phyloP scores from a whole-genome alignment of 2,888 invertebrate species.

The Lacanobia oleracea region DNA sequence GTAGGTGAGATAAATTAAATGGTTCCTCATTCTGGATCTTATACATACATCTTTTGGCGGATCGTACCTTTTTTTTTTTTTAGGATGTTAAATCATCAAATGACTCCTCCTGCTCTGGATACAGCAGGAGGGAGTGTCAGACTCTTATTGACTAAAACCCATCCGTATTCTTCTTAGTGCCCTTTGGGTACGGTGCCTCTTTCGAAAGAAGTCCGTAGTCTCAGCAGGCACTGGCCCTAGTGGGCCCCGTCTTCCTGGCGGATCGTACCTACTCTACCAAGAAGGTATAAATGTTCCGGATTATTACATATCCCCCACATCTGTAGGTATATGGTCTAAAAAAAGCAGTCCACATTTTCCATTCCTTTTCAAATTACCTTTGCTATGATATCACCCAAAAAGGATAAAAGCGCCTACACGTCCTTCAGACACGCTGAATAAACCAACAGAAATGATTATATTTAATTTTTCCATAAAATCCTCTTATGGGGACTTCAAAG shows the following conservation, averaged over 20 bases:
- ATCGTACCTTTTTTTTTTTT: too few species aligned
- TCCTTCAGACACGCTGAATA: conserved; percentile 31
- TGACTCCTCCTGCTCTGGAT: too few species aligned
- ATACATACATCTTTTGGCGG: neutral
- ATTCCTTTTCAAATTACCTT: conserved; percentile 6
- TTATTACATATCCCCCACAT: neutral
- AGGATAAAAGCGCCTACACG: conserved; percentile 20
- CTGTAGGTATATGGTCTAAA: neutral
- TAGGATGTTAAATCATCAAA: too few species aligned
- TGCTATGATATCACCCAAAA: conserved; percentile 16
- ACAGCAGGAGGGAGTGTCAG: too few species aligned
- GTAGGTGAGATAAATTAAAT: conserved; percentile 1
- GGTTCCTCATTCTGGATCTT: neutral
- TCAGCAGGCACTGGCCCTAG: too few species aligned
- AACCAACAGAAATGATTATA: conserved; percentile 33
- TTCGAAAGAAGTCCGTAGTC: too few species aligned
- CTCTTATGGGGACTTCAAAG: conserved; percentile 57
- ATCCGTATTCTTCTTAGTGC: too few species aligned
- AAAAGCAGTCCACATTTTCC: neutral
- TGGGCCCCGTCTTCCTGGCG: too few species aligned
- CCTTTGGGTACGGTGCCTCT: too few species aligned
- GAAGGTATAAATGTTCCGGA: neutral
- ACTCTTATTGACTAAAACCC: too few species aligned
- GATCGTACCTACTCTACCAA: neutral
- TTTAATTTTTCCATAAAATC: conserved; percentile 56